Base-by-base conservation (phyloP, 2,113 vertebrate genomes). In the Leucopsar rothschildi region DNA sequence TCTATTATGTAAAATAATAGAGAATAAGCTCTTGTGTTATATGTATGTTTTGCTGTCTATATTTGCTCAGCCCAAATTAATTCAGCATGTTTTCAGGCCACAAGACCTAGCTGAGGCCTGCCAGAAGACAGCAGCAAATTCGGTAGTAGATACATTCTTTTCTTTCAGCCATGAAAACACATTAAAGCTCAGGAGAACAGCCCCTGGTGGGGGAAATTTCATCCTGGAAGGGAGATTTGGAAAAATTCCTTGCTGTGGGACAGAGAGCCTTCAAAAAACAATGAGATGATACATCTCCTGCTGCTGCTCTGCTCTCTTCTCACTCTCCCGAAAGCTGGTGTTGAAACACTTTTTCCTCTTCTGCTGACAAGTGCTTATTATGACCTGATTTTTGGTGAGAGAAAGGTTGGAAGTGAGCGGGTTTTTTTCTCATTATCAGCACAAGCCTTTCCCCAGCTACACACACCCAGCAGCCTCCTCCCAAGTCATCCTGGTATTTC, bases 91-190 rank as follows among this genome's bases (percentile, higher is more conserved):
- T 96, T 90, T 84, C 60, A 82, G 90, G 69, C 72, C 76, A 66
- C 12, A 33, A 85, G 86, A 81, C 50, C 33, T 66, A 88, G 82
- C 70, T 47, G 83, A 94, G 53, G 84, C 70, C 86, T 17, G 4
- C 84, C 90, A 97, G 88, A 95, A 95, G 50, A 90, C 95, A 96
- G 86, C 61, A 95, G 55, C 69, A 77, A 76, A 84, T 95, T 91
- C 92, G 13, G 69, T 93, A 90, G 89, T 31, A 66, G 89, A 86
- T 90, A 69, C 71, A 49, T 95, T 95, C 69, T 89, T 79, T 80
- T 76, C 79, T 84, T 93, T 86, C 80, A 93, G 76, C 59, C 91
- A 33, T 31, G 42, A 88, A 82, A 85, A 80, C 59, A 71, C 39
- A 87, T 95, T 77, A 68, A 86, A 93, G 37, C 92, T 42, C 47